Conservation (phyloP, 1,140 invertebrate species). For the Brachionus plicatilis region DNA sequence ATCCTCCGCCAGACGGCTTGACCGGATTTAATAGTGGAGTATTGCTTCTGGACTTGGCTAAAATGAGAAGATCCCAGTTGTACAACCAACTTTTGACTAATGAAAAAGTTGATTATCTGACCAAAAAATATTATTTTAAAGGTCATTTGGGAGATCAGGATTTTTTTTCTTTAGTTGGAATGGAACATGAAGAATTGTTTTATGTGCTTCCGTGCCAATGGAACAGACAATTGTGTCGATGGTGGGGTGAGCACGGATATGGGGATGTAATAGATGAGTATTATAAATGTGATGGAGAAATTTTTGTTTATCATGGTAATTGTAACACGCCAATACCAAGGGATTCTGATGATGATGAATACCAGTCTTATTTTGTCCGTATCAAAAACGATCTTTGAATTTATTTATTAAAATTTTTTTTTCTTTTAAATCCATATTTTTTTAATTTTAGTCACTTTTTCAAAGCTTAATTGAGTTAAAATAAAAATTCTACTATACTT, state of each 20-base stretch:
- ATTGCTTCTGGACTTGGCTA: slow-evolving; percentile 67
- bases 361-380: not conserved
- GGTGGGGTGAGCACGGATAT: slow-evolving; percentile 76
- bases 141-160: slow-evolving; percentile 82
- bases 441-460: too few relatives aligned
- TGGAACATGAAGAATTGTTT: slow-evolving; percentile 70
- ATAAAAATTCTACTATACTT: too few relatives aligned
- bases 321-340: slow-evolving; percentile 70
- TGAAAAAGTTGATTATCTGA: slow-evolving; percentile 60
- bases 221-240: slow-evolving; percentile 76
- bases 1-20: slow-evolving; percentile 61
- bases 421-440: too few relatives aligned
- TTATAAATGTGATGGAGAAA: slow-evolving; percentile 66
- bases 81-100: slow-evolving; percentile 62
- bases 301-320: slow-evolving; percentile 72
- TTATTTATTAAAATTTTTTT: too few relatives aligned
- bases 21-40: slow-evolving; percentile 77
- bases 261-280: slow-evolving; percentile 69
- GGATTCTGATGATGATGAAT: slow-evolving; percentile 6
- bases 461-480: too few relatives aligned
- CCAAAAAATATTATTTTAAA: slow-evolving; percentile 65
- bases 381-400: slow-evolving; percentile 11
- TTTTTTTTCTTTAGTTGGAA: slow-evolving; percentile 71
- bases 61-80: slow-evolving; percentile 62
- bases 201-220: slow-evolving; percentile 72